Percentiles rank a stretch among this genome's conserved stretches.
Conservation (phyloP, 2,113 vertebrate species). For the Heterotilapia buettikoferi region DNA sequence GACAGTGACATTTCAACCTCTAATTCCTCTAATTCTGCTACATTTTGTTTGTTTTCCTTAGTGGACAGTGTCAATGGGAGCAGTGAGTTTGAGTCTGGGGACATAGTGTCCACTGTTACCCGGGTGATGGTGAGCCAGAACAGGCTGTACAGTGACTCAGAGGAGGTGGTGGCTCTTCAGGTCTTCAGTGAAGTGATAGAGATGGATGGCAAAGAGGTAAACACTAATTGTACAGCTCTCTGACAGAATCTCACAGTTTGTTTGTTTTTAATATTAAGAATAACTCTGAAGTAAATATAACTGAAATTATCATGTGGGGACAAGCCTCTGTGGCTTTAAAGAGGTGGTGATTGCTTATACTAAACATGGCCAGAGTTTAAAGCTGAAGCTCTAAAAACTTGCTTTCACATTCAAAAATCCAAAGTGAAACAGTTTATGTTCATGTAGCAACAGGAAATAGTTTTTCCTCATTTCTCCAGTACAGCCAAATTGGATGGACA, state of each 20-base stretch:
- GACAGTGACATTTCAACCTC: background rate
- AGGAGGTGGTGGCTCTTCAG: conserved; percentile 76
- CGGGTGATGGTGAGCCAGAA: conserved; percentile 87
- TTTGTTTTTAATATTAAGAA: background rate
- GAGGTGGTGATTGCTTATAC: background rate
- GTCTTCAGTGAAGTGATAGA: conserved; percentile 88
- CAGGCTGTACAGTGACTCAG: conserved; percentile 77
- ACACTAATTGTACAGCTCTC: background rate
- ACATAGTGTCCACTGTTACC: conserved; percentile 73
- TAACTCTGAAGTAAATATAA: background rate
- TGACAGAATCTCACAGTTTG: background rate
- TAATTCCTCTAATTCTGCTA: background rate
- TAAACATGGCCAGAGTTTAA: background rate
- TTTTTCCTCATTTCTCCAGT: background rate
- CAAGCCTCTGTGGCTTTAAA: background rate
- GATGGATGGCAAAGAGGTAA: conserved; percentile 85
- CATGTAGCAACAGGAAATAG: background rate
- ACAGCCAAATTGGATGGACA: background rate
- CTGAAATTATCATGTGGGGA: background rate
- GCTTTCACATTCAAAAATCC: background rate
- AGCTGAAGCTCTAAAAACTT: background rate
- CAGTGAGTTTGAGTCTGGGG: conserved; percentile 65
- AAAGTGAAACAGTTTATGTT: background rate
- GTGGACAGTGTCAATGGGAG: conserved; percentile 71
- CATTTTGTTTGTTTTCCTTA: conserved; percentile 30